phyloP scores from a whole-genome alignment of 2,113 vertebrate species.

The Typhlomys cinereus region DNA sequence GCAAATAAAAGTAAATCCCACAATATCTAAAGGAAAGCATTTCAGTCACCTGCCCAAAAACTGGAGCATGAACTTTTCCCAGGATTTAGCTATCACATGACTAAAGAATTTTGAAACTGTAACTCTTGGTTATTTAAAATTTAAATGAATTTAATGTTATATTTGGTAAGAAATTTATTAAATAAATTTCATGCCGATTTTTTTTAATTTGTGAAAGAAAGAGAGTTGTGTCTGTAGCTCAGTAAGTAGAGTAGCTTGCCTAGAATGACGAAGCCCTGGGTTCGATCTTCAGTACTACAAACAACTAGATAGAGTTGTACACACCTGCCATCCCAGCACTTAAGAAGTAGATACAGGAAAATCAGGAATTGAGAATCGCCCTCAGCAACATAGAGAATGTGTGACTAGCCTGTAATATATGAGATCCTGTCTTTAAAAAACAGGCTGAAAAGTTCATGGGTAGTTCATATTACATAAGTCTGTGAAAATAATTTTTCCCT shows the following conservation, averaged over 20 bases:
- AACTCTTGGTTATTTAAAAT: background rate
- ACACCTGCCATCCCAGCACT: too few species aligned
- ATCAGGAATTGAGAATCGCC: too few species aligned
- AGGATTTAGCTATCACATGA: background rate
- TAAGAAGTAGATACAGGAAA: too few species aligned
- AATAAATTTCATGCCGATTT: background rate
- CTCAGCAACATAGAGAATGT: too few species aligned
- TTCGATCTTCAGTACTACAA: too few species aligned
- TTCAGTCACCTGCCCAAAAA: constrained; percentile 17
- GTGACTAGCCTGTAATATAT: too few species aligned
- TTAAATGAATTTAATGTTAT: background rate
- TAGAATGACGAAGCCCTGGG: too few species aligned
- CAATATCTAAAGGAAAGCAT: constrained; percentile 25
- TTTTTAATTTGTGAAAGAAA: constrained; percentile 20
- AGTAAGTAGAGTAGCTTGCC: too few species aligned
- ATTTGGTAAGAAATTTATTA: constrained; percentile 11
- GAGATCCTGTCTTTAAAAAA: too few species aligned
- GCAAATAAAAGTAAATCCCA: background rate
- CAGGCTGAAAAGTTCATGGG: background rate
- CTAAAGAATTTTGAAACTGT: constrained; percentile 9
- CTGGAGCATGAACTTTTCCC: background rate
- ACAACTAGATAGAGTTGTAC: too few species aligned
- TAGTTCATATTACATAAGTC: background rate
- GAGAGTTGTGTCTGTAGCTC: too few species aligned
- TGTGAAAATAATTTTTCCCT: background rate